Percentiles rank a stretch among this genome's conserved stretches.
These are phyloP conservation scores for Solen grandis DNA, from an alignment of 1,140 invertebrate genomes.

Conservation along the genomic window DNA sequence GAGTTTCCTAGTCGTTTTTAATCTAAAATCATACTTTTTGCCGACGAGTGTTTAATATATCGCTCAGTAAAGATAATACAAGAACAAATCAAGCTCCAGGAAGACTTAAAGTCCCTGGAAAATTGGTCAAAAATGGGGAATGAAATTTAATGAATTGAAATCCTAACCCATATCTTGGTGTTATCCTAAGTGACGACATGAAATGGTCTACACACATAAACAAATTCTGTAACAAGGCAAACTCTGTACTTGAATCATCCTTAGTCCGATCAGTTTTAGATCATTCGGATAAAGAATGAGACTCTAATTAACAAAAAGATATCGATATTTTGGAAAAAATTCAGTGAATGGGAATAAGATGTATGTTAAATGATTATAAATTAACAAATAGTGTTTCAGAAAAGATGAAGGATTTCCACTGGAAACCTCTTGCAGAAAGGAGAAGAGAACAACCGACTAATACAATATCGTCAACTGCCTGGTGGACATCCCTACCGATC, in stretches of 20 bases:
- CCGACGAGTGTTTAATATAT: slow-evolving; percentile 55
- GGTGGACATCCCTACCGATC: too few relatives aligned
- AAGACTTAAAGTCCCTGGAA: slow-evolving; percentile 54
- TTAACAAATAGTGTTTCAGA: too few relatives aligned
- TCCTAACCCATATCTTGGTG: slow-evolving; percentile 50
- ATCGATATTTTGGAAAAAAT: slow-evolving; percentile 15
- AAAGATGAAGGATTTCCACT: too few relatives aligned
- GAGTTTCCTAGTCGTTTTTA: slow-evolving; percentile 50
- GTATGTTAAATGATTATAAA: too few relatives aligned
- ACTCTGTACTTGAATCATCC: slow-evolving; percentile 18
- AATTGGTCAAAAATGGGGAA: slow-evolving; percentile 53
- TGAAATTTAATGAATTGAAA: slow-evolving; percentile 55
- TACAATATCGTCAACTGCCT: too few relatives aligned
- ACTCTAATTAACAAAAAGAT: slow-evolving; percentile 18
- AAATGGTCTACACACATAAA: slow-evolving; percentile 34
- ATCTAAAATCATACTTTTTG: slow-evolving; percentile 50
- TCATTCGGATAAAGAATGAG: slow-evolving; percentile 14
- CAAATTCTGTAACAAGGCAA: slow-evolving; percentile 53
- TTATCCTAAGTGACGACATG: slow-evolving; percentile 35
- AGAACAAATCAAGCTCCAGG: slow-evolving; percentile 51
- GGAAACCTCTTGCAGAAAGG: too few relatives aligned
- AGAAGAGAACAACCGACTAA: too few relatives aligned
- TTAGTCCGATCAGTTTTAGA: slow-evolving; percentile 35
- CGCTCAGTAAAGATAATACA: too few relatives aligned
- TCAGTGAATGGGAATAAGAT: slow-evolving; percentile 7